phyloP scores from a whole-genome alignment of 2,888 invertebrate species.

The Drosophila neutralis region DNA sequence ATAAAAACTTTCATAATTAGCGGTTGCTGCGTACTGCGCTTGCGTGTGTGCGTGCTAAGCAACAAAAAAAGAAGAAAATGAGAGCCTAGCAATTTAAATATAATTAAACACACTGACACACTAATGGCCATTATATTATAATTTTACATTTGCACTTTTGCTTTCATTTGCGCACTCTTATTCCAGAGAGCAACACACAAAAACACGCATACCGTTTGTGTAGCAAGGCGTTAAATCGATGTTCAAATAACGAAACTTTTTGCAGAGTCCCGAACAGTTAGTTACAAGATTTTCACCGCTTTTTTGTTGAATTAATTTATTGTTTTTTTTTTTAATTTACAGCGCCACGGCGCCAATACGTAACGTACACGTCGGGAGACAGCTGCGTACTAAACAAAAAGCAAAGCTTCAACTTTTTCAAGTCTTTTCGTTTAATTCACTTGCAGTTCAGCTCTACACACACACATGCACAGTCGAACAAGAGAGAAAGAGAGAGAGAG shows the following conservation, averaged over 20 bases:
- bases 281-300: constrained; percentile 68
- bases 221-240: constrained; percentile 58
- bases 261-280: constrained; percentile 45
- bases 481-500: constrained; percentile 1
- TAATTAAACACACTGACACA: constrained; percentile 72
- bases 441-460: constrained; percentile 56
- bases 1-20: constrained; percentile 79
- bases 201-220: constrained; percentile 61
- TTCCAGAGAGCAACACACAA: constrained; percentile 25
- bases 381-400: constrained; percentile 73
- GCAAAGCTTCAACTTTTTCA: constrained; percentile 72
- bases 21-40: constrained; percentile 41
- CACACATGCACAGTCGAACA: constrained; percentile 15
- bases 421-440: constrained; percentile 78
- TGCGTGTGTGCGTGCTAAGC: constrained; percentile 53
- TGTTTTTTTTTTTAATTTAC: constrained; percentile 16
- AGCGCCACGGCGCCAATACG: constrained; percentile 68
- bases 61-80: constrained; percentile 17
- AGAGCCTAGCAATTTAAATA: constrained; percentile 34
- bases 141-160: constrained; percentile 63
- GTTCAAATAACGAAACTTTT: constrained; percentile 27
- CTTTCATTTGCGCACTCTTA: constrained; percentile 52
- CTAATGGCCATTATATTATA: constrained; percentile 45
- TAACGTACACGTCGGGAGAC: constrained; percentile 72
- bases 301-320: constrained; percentile 20